phyloP scores from a whole-genome alignment of 2,888 invertebrate species.

The Pecten maximus region DNA sequence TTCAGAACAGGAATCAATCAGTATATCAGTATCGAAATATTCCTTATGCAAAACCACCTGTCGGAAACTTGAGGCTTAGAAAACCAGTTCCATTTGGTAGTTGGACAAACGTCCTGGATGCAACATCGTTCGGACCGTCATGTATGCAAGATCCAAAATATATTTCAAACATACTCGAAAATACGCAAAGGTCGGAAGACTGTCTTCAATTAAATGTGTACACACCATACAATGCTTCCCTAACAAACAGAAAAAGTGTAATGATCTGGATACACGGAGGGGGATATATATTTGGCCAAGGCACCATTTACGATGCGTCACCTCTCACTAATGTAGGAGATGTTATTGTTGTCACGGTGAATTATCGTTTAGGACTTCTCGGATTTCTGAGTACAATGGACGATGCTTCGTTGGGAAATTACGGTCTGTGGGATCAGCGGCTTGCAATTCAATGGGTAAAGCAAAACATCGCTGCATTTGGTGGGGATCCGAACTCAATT shows the following conservation, averaged over 20 bases:
- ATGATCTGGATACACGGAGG: conserved; percentile 40
- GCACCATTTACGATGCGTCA: background rate
- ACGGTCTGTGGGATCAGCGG: conserved; percentile 35
- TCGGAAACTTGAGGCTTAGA: background rate
- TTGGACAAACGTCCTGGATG: background rate
- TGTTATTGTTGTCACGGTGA: conserved; percentile 36
- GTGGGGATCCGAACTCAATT: conserved; percentile 7
- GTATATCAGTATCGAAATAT: conserved; percentile 35
- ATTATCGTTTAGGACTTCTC: background rate
- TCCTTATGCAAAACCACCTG: conserved; percentile 34
- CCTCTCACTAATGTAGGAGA: background rate
- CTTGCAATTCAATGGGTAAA: conserved; percentile 38
- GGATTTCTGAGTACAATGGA: conserved; percentile 34
- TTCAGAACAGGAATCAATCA: background rate
- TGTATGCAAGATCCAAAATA: conserved; percentile 25
- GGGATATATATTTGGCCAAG: background rate
- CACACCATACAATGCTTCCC: background rate
- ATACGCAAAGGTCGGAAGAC: conserved; percentile 30
- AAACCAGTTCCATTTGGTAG: background rate
- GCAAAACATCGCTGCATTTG: conserved; percentile 35
- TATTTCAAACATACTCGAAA: background rate
- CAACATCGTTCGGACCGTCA: conserved; percentile 17
- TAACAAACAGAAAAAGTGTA: background rate
- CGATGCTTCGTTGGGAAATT: conserved; percentile 17
- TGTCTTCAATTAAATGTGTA: conserved; percentile 36